Base-by-base conservation (phyloP, 2,888 invertebrate genomes). In the Listrodromus nycthemerus region DNA sequence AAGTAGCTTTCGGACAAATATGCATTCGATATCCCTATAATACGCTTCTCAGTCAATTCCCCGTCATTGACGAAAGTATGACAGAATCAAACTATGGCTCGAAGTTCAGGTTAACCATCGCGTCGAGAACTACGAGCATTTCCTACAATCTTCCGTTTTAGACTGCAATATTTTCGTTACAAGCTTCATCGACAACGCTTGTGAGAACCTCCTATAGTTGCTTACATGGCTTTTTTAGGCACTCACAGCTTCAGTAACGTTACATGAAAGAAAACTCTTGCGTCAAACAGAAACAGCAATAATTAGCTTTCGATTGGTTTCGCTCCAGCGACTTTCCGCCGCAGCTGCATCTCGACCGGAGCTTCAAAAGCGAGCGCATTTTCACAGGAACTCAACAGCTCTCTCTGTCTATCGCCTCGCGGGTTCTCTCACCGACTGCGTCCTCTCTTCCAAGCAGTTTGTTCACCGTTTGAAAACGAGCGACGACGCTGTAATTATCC, bases 401-500 rank as follows among this genome's bases (percentile, higher is more conserved):
- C 30, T 37, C 75, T 48, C 58, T 8, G 30, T 66, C 55, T 58
- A 13, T 58, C 19, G 4, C 45, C 19, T 58, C 52, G 33, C 5
- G 6, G 2, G 19, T 19, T 50, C 19, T 50, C 45, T 58, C 45
- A 45, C 16, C 76, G 50, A 67, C 67, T 24, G 6, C 27, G 50
- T 24, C 6, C 50, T 50, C 19, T 33, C 5, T 61, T 70, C 8
- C 70, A 37, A 48, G 77, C 33, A 37, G 78, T 50, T 78, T 78
- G 33, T 70, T 69, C 71, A 13, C 41, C 69, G 52, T 69, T 73
- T 63, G 48, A 24, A 73, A 52, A 24, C 61, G 45, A 74, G 30
- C 80, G 73, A 66, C 73, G 80, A 80, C 21, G 33, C 33, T 69
- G 55, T 78, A 74, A 82, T 74, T 78, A 69, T 78, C 82, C 74